Base-by-base conservation (phyloP, 1,140 invertebrate genomes). In the Helicoverpa armigera region DNA sequence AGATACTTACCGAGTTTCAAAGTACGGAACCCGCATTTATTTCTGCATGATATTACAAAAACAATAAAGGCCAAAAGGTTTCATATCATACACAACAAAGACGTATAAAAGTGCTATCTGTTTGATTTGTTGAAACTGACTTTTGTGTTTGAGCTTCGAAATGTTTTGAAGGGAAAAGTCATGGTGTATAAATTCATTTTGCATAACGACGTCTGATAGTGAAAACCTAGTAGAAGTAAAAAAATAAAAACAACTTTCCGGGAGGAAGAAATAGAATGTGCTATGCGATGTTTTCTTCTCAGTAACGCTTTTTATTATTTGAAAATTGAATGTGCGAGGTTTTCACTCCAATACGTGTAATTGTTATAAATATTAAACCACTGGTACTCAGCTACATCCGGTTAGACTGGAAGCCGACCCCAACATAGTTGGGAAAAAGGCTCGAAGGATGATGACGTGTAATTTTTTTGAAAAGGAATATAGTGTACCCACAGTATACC, bases 1-100 rank as follows among this genome's bases (percentile, higher is more conserved):
- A 61, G 73, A 60, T 43, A 12, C 53, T 48, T 51, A 13, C 12
- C 56, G 10, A 2, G 63, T 63, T 23, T 78, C 63, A 1, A 53
- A 35, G 35, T 72, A 58, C 54, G 29, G 69, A 82, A 77, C 69
- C 58, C 54, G 35, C 75, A 82, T 79, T 82, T 78, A 74, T 78
- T 69, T 81, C 18, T 65, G 11, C 56, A 35, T 58, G 61, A 29
- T 70, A 76, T 82, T 65, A 78, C 81, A 67, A 73, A 82, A 74
- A 82, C 81, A 82, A 82, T 82, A 82, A 82, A 81, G 67, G 58
- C 23, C 70, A 67, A 79, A 78, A 16, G 76, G 69, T 67, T 56
- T 60, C 50, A 74, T 79, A 79, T 73, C 81, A 79, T 79, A 82
- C 35, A 82, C 77, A 82, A 77, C 53, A 63, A 82, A 80, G 58